Percentiles rank a stretch among this genome's conserved stretches.
phyloP scores from a whole-genome alignment of 2,797 vertebrate genomes.

The Malacoctenus gilli region DNA sequence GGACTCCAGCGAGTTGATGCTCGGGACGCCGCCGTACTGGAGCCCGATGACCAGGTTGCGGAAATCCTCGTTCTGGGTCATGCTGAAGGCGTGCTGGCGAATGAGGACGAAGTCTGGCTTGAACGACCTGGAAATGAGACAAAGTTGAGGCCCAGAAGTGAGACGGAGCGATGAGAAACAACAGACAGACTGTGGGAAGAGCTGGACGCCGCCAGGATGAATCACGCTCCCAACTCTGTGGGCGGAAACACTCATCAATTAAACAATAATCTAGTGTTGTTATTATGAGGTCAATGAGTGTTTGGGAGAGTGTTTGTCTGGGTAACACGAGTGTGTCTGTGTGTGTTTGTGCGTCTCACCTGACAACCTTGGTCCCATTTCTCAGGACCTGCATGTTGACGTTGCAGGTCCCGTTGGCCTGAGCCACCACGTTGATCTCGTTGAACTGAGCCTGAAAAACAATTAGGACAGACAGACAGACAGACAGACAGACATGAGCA shows the following conservation, averaged over 20 bases:
- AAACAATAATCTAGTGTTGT: slow-evolving; percentile 1
- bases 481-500: too few relatives aligned
- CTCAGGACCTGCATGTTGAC: slow-evolving; percentile 91
- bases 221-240: background rate
- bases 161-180: background rate
- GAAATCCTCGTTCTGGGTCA: slow-evolving; percentile 97
- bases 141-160: slow-evolving; percentile 1
- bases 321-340: background rate
- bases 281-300: background rate
- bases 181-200: background rate
- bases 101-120: slow-evolving; percentile 96
- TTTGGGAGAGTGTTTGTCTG: background rate
- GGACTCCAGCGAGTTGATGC: slow-evolving; percentile 93
- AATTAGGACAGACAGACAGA: too few relatives aligned
- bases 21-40: slow-evolving; percentile 92
- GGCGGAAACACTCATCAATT: background rate
- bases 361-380: slow-evolving; percentile 90
- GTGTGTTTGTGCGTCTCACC: slow-evolving; percentile 78
- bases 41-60: slow-evolving; percentile 95
- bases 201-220: background rate
- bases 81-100: slow-evolving; percentile 95
- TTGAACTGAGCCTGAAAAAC: slow-evolving; percentile 90
- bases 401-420: slow-evolving; percentile 90
- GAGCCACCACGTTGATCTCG: slow-evolving; percentile 94
- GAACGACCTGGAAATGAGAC: slow-evolving; percentile 88